Evolutionary conservation across 1,140 invertebrate species (phyloP), one percentile per base, ranked within the genome.

Genomic region (Drosophila tristis): DNA sequence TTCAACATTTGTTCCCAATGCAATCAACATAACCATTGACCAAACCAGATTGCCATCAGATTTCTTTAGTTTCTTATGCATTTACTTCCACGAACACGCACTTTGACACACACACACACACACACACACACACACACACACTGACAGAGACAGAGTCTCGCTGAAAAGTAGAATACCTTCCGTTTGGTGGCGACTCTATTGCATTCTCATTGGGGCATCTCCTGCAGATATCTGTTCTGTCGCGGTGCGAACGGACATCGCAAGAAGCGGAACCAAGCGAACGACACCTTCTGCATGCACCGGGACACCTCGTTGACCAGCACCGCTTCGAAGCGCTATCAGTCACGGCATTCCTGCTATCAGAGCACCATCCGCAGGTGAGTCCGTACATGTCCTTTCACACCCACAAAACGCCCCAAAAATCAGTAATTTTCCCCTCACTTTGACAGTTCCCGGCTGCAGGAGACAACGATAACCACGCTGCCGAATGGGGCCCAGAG

Each of bases 241-340:
- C 90, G 90, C 29, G 86, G 91, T 25, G 72, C 72, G 3, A 77
- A 72, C 9, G 84, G 71, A 16, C 66, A 80, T 2, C 74, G 77
- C 60, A 91, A 91, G 68, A 90, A 90, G 58, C 90, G 89, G 26
- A 77, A 76, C 70, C 80, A 81, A 51, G 48, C 74, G 61, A 80
- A 77, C 56, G 91, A 92, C 72, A 90, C 90, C 29, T 79, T 91
- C 58, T 91, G 80, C 80, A 90, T 85, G 80, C 91, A 91, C 60
- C 77, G 91, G 31, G 87, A 92, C 57, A 90, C 91, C 53, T 92
- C 91, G 51, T 47, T 92, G 74, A 92, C 91, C 72, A 92, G 91
- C 77, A 91, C 91, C 31, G 82, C 91, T 44, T 92, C 90, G 7
- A 91, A 90, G 48, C 76, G 91, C 6, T 92, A 70, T 62, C 84